Evolutionary conservation across 2,888 invertebrate species (phyloP).

Genomic region (Tuberolachnus salignus): DNA sequence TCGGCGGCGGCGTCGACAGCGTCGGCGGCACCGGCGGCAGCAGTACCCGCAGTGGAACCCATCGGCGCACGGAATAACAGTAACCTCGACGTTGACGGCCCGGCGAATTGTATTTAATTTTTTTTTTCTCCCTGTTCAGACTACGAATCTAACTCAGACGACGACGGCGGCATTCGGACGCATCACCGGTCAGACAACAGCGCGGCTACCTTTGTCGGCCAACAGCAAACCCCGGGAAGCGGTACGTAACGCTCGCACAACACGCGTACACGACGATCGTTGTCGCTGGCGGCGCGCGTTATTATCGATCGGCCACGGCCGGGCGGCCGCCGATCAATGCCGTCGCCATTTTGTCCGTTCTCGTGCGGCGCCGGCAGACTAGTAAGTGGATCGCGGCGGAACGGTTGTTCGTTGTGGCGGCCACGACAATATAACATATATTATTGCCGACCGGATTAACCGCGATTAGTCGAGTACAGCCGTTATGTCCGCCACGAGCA

Average conservation of each 20-base stretch:
- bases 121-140: too few species aligned
- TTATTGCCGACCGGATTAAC: background rate
- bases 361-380: background rate
- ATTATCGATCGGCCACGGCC: constrained; percentile 50
- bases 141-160: too few species aligned
- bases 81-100: background rate
- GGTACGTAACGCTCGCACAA: constrained; percentile 17
- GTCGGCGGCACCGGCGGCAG: background rate
- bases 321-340: constrained; percentile 47
- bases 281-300: constrained; percentile 43
- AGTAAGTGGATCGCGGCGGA: background rate
- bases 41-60: background rate
- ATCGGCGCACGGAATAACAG: background rate
- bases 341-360: constrained; percentile 48
- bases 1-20: constrained; percentile 59
- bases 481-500: too few species aligned
- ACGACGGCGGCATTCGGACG: background rate
- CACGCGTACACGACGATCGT: constrained; percentile 9
- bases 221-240: background rate
- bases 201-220: background rate
- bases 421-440: background rate
- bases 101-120: too few species aligned
- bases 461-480: background rate
- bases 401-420: background rate
- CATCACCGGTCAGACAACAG: constrained; percentile 3